phyloP scores from a whole-genome alignment of 2,797 vertebrate species.

The Enteromius treurensis region DNA sequence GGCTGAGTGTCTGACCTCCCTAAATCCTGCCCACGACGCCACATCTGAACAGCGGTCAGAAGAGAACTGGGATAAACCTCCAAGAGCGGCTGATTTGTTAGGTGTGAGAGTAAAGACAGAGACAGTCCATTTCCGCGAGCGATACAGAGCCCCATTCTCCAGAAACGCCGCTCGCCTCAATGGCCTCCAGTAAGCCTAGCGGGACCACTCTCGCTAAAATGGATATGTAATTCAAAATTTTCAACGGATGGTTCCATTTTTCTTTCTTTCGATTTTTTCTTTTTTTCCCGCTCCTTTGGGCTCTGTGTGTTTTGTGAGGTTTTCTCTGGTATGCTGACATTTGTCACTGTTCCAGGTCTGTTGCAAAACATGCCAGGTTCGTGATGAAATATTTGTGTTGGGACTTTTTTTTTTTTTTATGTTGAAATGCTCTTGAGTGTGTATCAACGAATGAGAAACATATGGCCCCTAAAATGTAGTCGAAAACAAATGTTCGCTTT shows the following conservation, averaged over 20 bases:
- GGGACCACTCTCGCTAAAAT: slow-evolving; percentile 38
- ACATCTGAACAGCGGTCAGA: slow-evolving; percentile 48
- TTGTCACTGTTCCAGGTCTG: slow-evolving; percentile 52
- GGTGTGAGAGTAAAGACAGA: slow-evolving; percentile 55
- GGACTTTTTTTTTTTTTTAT: slow-evolving; percentile 62
- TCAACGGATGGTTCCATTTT: slow-evolving; percentile 45
- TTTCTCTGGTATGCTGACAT: slow-evolving; percentile 56
- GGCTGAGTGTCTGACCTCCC: slow-evolving; percentile 52
- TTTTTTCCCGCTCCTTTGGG: slow-evolving; percentile 37
- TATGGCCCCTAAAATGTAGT: slow-evolving; percentile 69
- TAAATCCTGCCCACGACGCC: slow-evolving; percentile 30
- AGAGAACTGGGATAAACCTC: slow-evolving; percentile 39
- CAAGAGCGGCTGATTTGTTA: slow-evolving; percentile 65
- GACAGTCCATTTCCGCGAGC: slow-evolving; percentile 55
- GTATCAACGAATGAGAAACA: slow-evolving; percentile 80
- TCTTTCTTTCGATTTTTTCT: slow-evolving; percentile 30
- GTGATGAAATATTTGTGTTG: slow-evolving; percentile 65
- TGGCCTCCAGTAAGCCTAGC: slow-evolving; percentile 22
- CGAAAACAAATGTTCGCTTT: slow-evolving; percentile 69
- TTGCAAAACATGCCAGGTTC: slow-evolving; percentile 58
- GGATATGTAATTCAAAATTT: slow-evolving; percentile 41
- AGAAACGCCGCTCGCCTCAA: slow-evolving; percentile 21
- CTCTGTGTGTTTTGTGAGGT: slow-evolving; percentile 50
- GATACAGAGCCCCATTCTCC: slow-evolving; percentile 38
- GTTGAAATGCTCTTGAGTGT: slow-evolving; percentile 78